phyloP scores from a whole-genome alignment of 2,797 vertebrate species.

The Alca torda region DNA sequence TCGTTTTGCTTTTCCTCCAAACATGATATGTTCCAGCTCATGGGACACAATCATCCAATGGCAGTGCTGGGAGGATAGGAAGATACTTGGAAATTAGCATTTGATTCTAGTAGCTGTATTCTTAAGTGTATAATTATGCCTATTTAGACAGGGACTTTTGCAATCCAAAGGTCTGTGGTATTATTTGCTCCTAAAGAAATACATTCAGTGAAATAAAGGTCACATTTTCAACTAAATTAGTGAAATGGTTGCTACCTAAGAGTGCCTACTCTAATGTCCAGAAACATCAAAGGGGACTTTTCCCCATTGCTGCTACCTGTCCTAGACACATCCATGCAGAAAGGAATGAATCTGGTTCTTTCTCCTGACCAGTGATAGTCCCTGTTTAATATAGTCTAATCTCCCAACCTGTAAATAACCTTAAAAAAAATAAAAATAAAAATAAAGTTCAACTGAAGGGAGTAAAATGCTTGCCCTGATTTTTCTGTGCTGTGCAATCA shows the following conservation, averaged over 20 bases:
- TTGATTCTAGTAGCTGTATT: neutral
- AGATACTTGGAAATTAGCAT: neutral
- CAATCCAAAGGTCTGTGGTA: neutral
- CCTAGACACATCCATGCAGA: neutral
- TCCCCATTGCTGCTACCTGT: neutral
- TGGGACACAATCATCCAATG: neutral
- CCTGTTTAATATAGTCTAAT: neutral
- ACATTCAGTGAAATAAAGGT: neutral
- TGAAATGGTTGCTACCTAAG: neutral
- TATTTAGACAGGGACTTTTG: neutral
- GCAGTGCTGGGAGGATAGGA: neutral
- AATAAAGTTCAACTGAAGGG: neutral
- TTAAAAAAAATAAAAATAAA: neutral
- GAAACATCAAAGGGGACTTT: rapidly evolving
- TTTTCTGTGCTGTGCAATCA: neutral
- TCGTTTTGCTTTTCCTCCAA: neutral
- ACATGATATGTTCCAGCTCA: neutral
- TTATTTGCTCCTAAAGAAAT: neutral
- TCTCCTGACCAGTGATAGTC: neutral
- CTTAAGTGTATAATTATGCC: neutral
- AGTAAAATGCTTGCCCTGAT: neutral
- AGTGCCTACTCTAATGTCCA: neutral
- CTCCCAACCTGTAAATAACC: neutral
- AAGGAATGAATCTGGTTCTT: neutral
- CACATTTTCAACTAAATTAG: neutral